A percentile compares a stretch with the other conserved stretches of the same genome.
Evolutionary conservation across 2,113 vertebrate species (phyloP).

Genomic region (Vulpes lagopus): DNA sequence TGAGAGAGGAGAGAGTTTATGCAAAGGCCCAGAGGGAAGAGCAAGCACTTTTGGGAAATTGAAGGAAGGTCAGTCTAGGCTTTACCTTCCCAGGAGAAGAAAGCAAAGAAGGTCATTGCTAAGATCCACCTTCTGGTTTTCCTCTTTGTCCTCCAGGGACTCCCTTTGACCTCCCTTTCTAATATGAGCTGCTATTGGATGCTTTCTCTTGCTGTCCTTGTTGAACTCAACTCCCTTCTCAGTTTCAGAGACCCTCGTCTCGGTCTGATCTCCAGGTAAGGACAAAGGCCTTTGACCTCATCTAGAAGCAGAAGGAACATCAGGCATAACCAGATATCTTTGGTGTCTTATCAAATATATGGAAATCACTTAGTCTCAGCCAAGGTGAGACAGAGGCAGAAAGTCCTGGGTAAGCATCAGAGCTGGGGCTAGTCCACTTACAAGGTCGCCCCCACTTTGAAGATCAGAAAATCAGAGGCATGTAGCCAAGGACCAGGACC

Average conservation of each 20-base stretch:
- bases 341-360: not conserved
- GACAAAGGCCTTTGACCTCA: not conserved
- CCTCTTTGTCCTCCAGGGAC: not conserved
- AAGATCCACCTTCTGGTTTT: not conserved
- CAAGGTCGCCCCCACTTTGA: not conserved
- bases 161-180: not conserved
- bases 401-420: not conserved
- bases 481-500: not conserved
- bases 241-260: not conserved
- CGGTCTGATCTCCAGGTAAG: not conserved
- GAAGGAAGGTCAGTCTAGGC: not conserved
- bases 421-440: not conserved
- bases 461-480: not conserved
- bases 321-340: not conserved
- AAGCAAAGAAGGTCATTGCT: not conserved
- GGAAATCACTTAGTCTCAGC: not conserved
- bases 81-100: not conserved
- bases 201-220: not conserved
- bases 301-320: not conserved
- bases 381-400: not conserved
- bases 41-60: fast-evolving
- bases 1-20: not conserved
- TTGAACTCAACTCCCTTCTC: not conserved
- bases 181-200: not conserved
- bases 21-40: not conserved